Evolutionary conservation across 2,113 vertebrate genomes (phyloP), one percentile per base, ranked within the genome.

Genomic region (Heterocephalus glaber): DNA sequence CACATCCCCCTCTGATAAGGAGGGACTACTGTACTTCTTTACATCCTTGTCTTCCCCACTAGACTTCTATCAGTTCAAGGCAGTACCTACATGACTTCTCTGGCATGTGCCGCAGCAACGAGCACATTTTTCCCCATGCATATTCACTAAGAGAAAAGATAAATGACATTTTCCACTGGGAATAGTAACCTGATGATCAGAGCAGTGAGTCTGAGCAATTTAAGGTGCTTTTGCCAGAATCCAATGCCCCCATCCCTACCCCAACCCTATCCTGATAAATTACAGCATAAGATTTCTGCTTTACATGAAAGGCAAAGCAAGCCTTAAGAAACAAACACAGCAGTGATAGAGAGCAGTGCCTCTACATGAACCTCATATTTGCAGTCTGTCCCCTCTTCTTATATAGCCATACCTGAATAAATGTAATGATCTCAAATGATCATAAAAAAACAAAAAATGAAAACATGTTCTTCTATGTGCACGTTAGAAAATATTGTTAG

Each of bases 401-500:
- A 80, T 17, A 19, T 3, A 52, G 19, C 33, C 13, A 14, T 13
- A 26, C 22, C 28, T 60, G 33, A 60, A 33, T 24, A 13, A 56
- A 24, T 7, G 38, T 7, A 86, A 54, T 30, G 5, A 77, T 44
- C 61, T 77, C 60, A 90, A 35, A 63, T 35, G 13, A 17, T 22
- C 61, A 22, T 68, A 77, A 5, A 33, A 87, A 86, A 68, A 60
- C 28, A 44, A 82, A 61, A 68, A 49, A 49, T 22, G 49, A 61
- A 79, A 72, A 82, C 13, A 86, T 56, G 54, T 66, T 74, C 16
- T 17, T 60, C 26, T 28, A 2, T 65, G 22, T 61, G 52, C 24
- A 44, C 28, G 41, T 28, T 76, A 87, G 49, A n/a, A 89, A 90
- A 90, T 56, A 65, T 10, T 22, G 30, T 60, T 72, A 95, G 63